These are phyloP conservation scores for Drosophila orosa DNA, from an alignment of 1,140 invertebrate genomes.

Conservation along the genomic window DNA sequence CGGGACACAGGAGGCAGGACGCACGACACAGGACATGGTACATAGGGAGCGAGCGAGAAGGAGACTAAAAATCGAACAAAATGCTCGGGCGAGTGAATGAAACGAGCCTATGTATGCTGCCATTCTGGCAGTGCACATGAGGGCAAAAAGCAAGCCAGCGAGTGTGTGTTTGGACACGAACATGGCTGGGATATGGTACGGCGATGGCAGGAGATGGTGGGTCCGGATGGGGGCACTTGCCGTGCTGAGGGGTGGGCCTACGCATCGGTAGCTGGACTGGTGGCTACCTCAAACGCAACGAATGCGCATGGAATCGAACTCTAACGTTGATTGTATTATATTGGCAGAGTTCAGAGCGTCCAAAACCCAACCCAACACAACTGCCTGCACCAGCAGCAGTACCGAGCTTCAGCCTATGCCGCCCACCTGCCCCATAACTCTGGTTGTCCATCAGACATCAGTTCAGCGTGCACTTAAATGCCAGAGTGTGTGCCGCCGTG, in stretches of 20 bases:
- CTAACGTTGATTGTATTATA: slow-evolving; percentile 80
- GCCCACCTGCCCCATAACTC: slow-evolving; percentile 33
- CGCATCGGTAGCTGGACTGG: slow-evolving; percentile 60
- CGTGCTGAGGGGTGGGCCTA: slow-evolving; percentile 40
- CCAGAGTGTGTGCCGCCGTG: slow-evolving; percentile 11
- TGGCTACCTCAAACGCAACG: slow-evolving; percentile 67
- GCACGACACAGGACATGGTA: slow-evolving; percentile 16
- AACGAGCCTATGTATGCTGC: slow-evolving; percentile 70
- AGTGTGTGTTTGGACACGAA: slow-evolving; percentile 25
- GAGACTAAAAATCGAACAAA: slow-evolving; percentile 37
- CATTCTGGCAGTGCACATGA: slow-evolving; percentile 58
- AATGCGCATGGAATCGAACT: slow-evolving; percentile 75
- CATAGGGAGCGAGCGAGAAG: slow-evolving; percentile 44
- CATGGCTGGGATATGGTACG: not conserved
- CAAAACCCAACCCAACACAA: not conserved
- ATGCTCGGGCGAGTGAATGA: slow-evolving; percentile 44
- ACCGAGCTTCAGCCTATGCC: not conserved
- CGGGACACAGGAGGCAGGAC: slow-evolving; percentile 13
- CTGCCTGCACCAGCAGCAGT: not conserved
- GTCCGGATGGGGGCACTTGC: slow-evolving; percentile 9
- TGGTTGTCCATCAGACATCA: slow-evolving; percentile 54
- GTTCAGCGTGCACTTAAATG: slow-evolving; percentile 67
- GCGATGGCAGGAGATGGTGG: not conserved
- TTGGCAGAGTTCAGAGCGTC: slow-evolving; percentile 49
- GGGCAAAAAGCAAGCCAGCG: slow-evolving; percentile 46